These are phyloP conservation scores for Arothron firmamentum DNA, from an alignment of 2,113 vertebrate genomes.

Conservation along the genomic window DNA sequence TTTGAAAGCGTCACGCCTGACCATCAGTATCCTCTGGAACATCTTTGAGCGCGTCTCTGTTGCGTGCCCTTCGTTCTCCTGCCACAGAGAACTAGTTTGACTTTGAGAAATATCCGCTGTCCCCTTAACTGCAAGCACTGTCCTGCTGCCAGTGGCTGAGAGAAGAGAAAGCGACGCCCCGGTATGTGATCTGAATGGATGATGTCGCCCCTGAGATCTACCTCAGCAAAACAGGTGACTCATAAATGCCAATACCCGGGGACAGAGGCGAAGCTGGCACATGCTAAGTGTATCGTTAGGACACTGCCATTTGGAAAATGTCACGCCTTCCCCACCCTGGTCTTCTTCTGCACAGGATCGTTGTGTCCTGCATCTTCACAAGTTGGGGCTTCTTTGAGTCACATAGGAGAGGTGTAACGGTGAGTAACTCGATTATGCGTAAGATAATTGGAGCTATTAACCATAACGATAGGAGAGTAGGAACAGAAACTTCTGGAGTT, in stretches of 20 bases:
- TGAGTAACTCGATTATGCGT: slow-evolving; percentile 34
- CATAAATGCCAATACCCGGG: slow-evolving; percentile 66
- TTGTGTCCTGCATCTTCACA: slow-evolving; percentile 45
- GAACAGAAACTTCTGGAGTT: slow-evolving; percentile 33
- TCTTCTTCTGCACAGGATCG: slow-evolving; percentile 36
- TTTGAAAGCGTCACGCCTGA: too few species aligned
- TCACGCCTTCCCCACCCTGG: slow-evolving; percentile 52
- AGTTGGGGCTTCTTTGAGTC: slow-evolving; percentile 36
- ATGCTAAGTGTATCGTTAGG: slow-evolving; percentile 55
- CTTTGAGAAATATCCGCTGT: slow-evolving; percentile 48
- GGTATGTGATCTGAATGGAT: slow-evolving; percentile 60
- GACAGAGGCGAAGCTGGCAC: slow-evolving; percentile 54
- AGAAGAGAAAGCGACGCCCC: slow-evolving; percentile 52
- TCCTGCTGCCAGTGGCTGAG: slow-evolving; percentile 45
- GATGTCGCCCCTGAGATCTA: slow-evolving; percentile 56
- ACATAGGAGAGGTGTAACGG: slow-evolving; percentile 35
- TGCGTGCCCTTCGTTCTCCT: slow-evolving; percentile 32
- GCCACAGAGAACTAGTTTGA: slow-evolving; percentile 47
- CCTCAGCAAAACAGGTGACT: slow-evolving; percentile 63
- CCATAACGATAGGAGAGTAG: slow-evolving; percentile 25
- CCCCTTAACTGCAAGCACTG: slow-evolving; percentile 26
- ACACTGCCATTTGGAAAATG: slow-evolving; percentile 75
- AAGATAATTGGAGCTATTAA: slow-evolving; percentile 50
- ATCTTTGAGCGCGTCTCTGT: slow-evolving; percentile 31
- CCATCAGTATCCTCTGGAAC: slow-evolving; percentile 9